Evolutionary conservation across 1,140 invertebrate genomes (phyloP).

Genomic region (Medauroidea extradentata): DNA sequence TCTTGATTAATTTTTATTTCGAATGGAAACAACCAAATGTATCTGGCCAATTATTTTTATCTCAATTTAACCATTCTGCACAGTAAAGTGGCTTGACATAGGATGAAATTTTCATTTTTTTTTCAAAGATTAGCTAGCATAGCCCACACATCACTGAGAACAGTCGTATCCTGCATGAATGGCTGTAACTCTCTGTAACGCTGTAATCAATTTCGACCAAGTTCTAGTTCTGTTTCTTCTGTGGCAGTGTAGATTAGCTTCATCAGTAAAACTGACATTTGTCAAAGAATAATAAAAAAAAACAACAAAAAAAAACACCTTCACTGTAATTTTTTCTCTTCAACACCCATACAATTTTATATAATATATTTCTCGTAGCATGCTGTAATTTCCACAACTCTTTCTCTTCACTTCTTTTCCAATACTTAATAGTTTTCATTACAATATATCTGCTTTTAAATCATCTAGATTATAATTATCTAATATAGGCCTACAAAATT

Average conservation of each 20-base stretch:
- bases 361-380: no score
- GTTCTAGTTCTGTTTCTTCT: not conserved
- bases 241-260: slow-evolving; percentile 16
- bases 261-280: slow-evolving; percentile 2
- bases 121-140: no score
- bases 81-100: no score
- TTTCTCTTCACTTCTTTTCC: not conserved
- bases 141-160: no score
- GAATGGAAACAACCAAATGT: no score
- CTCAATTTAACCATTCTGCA: no score
- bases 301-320: not conserved
- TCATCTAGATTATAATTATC: slow-evolving; percentile 11
- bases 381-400: slow-evolving; percentile 1
- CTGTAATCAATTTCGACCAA: no score
- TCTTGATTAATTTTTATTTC: no score
- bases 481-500: slow-evolving; percentile 17
- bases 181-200: no score
- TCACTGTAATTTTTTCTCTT: slow-evolving; percentile 3
- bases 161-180: no score
- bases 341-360: not conserved
- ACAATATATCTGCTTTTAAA: not conserved
- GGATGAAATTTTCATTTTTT: no score
- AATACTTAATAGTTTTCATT: slow-evolving; percentile 9
- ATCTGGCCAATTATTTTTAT: no score
- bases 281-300: slow-evolving; percentile 5